Evolutionary conservation across 92 coral and sea anemone species (phyloP), one percentile per base, ranked within the genome.

Genomic region (Anthopleura xanthogrammica): DNA sequence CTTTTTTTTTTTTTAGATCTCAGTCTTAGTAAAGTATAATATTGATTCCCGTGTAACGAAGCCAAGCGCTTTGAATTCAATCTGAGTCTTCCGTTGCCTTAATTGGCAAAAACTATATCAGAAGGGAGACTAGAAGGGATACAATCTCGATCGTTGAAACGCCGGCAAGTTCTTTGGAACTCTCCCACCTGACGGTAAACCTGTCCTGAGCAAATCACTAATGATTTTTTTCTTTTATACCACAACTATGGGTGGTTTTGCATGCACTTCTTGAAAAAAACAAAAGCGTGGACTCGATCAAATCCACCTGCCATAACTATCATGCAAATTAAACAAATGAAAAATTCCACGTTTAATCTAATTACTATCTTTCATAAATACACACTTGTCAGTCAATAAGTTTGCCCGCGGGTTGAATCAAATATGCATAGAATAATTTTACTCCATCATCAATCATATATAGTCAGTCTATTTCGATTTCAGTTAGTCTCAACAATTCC

Each of bases 251-350:
- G 65, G 65, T 16, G 13, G 65, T 16, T 16, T 29, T 29, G 1
- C 22, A 16, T 14, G 19, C 19, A 60, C n/a, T 60, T 65, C 40
- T 19, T 65, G 39, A 12, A 23, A 65, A 65, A 65, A 65, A 65
- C 72, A 23, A 65, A 65, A 65, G 72, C 65, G n/a, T 29, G 0
- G 36, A 60, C 5, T 60, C 65, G 7, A 16, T 60, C 65, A 20
- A 16, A 29, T 13, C 41, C 74, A 68, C 74, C 74, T 68, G 74
- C 74, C 12, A 68, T 13, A 23, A 13, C 36, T 12, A 68, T 68
- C 46, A 68, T 68, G 74, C 74, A 68, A 23, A 68, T 68, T 68
- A 24, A 68, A n/a, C 74, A 24, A 36, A 68, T 24, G 74, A 68
- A 68, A 68, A 68, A 68, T 68, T 23, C 41, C 41, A 68, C 74